Evolutionary conservation across 1,140 invertebrate genomes (phyloP).

Genomic region (Archivesica marissinica): DNA sequence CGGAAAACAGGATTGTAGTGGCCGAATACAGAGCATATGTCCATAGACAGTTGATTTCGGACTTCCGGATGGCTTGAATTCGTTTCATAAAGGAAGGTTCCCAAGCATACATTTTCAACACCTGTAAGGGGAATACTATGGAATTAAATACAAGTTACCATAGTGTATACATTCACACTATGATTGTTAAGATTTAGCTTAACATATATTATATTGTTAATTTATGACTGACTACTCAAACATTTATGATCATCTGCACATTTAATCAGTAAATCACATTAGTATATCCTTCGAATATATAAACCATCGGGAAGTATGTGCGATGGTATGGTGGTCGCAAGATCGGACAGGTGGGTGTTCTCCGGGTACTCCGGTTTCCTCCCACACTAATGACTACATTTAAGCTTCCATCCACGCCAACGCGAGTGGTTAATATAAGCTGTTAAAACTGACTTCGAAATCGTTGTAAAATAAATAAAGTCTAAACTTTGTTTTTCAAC

Average conservation of each 20-base stretch:
- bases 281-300: too few relatives aligned
- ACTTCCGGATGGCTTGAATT: constrained; percentile 75
- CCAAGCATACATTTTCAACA: constrained; percentile 79
- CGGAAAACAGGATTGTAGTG: constrained; percentile 97
- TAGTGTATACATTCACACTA: neutral
- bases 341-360: too few relatives aligned
- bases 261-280: too few relatives aligned
- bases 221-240: neutral
- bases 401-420: too few relatives aligned
- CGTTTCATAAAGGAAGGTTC: constrained; percentile 83
- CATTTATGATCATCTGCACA: too few relatives aligned
- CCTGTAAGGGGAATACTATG: constrained; percentile 51
- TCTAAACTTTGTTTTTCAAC: neutral
- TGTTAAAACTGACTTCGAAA: too few relatives aligned
- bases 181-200: neutral
- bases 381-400: too few relatives aligned
- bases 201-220: neutral
- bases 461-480: neutral
- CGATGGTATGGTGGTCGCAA: too few relatives aligned
- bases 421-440: too few relatives aligned
- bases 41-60: constrained; percentile 84
- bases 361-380: too few relatives aligned
- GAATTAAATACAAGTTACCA: neutral
- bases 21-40: constrained; percentile 82
- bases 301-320: neutral